These are phyloP conservation scores for Toxonevra muliebris DNA, from an alignment of 2,888 invertebrate species.

Conservation along the genomic window DNA sequence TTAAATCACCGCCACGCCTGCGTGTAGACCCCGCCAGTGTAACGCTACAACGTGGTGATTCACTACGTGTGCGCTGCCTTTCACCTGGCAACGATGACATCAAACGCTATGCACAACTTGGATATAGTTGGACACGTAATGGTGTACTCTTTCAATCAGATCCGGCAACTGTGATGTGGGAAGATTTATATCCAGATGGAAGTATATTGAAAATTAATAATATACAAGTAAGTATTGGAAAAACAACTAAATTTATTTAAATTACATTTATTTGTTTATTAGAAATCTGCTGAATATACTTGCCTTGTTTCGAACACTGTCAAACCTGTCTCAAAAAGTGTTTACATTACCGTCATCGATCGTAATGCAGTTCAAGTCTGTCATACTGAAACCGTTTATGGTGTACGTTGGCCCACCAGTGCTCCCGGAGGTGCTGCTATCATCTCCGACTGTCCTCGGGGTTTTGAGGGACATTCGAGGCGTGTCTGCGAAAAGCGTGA, in stretches of 20 bases:
- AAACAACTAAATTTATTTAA: background rate
- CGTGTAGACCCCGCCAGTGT: conserved; percentile 74
- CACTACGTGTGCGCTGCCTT: conserved; percentile 68
- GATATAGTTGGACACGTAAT: conserved; percentile 87
- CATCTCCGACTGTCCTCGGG: conserved; percentile 71
- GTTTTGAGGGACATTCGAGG: conserved; percentile 67
- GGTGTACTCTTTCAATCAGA: conserved; percentile 76
- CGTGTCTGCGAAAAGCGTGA: conserved; percentile 71
- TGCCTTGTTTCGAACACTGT: conserved; percentile 74
- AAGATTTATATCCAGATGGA: conserved; percentile 84
- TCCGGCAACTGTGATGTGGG: conserved; percentile 82
- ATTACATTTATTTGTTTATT: background rate
- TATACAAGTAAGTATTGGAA: conserved; percentile 70
- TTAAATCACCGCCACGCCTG: conserved; percentile 71
- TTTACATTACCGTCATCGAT: conserved; percentile 75
- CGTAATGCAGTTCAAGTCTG: conserved; percentile 70
- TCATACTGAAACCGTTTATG: conserved; percentile 69
- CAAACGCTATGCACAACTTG: conserved; percentile 71
- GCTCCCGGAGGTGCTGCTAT: conserved; percentile 76
- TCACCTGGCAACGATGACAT: conserved; percentile 73
- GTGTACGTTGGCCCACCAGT: conserved; percentile 73
- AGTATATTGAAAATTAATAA: conserved; percentile 82
- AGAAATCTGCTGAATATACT: conserved; percentile 82
- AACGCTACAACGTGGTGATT: conserved; percentile 69
- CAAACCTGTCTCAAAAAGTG: conserved; percentile 69